Percentiles rank a stretch among this genome's conserved stretches.
phyloP scores from a whole-genome alignment of 2,888 invertebrate species.

The Pimpla rufipes region DNA sequence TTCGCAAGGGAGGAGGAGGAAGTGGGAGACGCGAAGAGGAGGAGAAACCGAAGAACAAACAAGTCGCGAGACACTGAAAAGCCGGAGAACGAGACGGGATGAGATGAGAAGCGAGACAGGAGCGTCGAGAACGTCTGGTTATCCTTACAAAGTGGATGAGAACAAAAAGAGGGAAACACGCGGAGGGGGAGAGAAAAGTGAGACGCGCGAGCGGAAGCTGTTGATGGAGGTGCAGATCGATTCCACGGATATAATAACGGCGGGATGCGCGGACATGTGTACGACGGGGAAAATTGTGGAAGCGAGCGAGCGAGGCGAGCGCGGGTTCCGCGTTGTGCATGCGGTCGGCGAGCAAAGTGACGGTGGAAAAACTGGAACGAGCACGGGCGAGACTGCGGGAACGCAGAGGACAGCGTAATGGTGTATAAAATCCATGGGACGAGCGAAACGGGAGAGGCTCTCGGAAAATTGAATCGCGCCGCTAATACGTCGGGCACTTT shows the following conservation, averaged over 20 bases:
- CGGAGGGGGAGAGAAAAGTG: background rate
- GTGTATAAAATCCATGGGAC: constrained; percentile 1
- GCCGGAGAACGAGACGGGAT: constrained; percentile 16
- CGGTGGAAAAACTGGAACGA: constrained; percentile 71
- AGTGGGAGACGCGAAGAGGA: constrained; percentile 40
- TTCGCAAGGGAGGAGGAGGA: constrained; percentile 30
- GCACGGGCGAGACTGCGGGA: constrained; percentile 42
- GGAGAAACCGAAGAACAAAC: constrained; percentile 34
- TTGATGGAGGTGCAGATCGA: constrained; percentile 46
- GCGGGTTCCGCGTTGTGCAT: constrained; percentile 19
- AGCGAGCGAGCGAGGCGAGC: constrained; percentile 29
- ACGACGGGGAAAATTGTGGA: constrained; percentile 18
- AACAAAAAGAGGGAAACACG: background rate
- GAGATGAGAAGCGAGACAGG: constrained; percentile 24
- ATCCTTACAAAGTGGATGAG: constrained; percentile 43
- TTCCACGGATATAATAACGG: constrained; percentile 26
- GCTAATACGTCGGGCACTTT: too few species aligned
- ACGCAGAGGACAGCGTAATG: background rate
- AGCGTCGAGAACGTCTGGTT: constrained; percentile 37
- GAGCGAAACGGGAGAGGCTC: too few species aligned
- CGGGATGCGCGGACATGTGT: background rate
- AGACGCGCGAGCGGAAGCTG: constrained; percentile 47
- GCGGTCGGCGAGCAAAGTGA: constrained; percentile 19
- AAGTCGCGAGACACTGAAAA: constrained; percentile 6
- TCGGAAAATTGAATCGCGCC: too few species aligned